Conservation (phyloP, 2,113 vertebrate species). For the Falco punctatus region DNA sequence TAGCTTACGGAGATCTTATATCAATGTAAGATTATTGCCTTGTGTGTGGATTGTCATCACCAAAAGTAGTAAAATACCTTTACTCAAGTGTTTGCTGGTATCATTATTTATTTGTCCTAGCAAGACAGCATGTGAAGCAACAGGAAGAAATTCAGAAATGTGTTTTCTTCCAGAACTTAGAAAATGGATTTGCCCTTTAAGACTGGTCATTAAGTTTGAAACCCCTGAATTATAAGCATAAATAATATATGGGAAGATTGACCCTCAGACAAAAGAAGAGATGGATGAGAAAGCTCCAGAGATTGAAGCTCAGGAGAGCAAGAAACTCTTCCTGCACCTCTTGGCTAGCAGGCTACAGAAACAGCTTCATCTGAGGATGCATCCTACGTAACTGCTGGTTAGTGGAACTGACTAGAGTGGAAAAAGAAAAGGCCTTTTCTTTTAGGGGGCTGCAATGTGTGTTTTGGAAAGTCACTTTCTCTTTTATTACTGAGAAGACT, state of each 20-base stretch:
- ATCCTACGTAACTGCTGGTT: not conserved
- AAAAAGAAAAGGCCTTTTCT: not conserved
- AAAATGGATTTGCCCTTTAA: conserved; percentile 23
- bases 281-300: not conserved
- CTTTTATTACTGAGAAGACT: not conserved
- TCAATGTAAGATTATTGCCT: not conserved
- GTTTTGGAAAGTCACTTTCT: not conserved
- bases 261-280: conserved; percentile 23
- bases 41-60: not conserved
- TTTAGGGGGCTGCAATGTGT: not conserved
- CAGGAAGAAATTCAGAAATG: not conserved
- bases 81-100: not conserved
- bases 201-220: not conserved
- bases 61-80: not conserved
- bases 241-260: conserved; percentile 24
- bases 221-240: conserved; percentile 28
- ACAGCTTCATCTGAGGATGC: not conserved
- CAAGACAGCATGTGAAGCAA: not conserved
- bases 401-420: not conserved
- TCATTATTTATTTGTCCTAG: not conserved
- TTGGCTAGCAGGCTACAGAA: not conserved
- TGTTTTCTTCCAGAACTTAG: not conserved
- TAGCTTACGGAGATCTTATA: not conserved
- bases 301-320: not conserved
- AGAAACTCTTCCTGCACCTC: not conserved